Percentiles rank a stretch among this genome's conserved stretches.
Evolutionary conservation across 2,797 vertebrate species (phyloP).

Genomic region (Phylloscopus collybita): DNA sequence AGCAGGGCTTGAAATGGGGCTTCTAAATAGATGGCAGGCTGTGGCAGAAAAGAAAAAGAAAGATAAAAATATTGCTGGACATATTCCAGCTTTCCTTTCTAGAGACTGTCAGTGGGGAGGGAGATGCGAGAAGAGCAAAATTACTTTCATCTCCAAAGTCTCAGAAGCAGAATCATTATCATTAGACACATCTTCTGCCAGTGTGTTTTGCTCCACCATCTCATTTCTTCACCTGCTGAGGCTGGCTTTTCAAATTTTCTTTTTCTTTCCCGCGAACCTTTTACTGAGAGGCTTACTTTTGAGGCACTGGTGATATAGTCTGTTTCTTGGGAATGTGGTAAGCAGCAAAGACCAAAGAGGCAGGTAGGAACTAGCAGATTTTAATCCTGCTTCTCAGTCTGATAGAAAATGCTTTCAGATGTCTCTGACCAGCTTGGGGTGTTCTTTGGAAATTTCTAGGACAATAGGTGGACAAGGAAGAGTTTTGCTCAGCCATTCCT

Average conservation of each 20-base stretch:
- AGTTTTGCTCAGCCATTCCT: not conserved
- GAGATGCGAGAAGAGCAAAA: not conserved
- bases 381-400: not conserved
- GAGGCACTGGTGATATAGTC: not conserved
- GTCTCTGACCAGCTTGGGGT: not conserved
- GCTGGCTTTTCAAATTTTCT: not conserved
- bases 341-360: not conserved
- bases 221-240: not conserved
- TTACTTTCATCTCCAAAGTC: not conserved
- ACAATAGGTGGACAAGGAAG: not conserved
- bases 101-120: not conserved
- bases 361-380: not conserved
- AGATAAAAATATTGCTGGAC: not conserved
- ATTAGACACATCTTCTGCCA: not conserved
- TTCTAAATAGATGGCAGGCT: not conserved
- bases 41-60: not conserved
- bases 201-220: not conserved
- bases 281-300: not conserved
- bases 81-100: not conserved
- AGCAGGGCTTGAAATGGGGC: not conserved
- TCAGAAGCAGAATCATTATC: not conserved
- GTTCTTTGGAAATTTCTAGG: not conserved
- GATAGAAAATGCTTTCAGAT: not conserved
- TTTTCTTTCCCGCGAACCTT: not conserved
- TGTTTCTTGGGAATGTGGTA: not conserved